phyloP scores from a whole-genome alignment of 2,797 vertebrate species.

The Leucoraja ocellata region DNA sequence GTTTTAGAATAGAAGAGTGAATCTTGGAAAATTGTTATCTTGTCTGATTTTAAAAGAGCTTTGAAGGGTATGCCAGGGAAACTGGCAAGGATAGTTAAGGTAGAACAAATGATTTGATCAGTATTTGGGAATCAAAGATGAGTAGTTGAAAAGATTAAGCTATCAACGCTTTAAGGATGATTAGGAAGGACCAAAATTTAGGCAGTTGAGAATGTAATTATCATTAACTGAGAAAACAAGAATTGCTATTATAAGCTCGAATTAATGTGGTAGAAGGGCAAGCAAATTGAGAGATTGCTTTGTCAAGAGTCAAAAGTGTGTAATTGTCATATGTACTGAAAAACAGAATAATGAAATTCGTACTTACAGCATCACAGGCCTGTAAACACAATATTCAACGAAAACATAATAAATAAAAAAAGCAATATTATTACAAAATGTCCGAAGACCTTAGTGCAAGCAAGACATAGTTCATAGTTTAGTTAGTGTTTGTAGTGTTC shows the following conservation, averaged over 20 bases:
- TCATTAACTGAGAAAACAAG: not conserved
- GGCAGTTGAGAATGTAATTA: not conserved
- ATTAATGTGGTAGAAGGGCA: not conserved
- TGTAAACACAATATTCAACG: too few relatives aligned
- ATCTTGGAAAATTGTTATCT: not conserved
- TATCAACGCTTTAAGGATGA: not conserved
- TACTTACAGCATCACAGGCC: too few relatives aligned
- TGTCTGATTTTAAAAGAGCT: not conserved
- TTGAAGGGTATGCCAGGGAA: not conserved
- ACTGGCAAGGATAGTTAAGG: not conserved
- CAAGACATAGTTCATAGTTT: too few relatives aligned
- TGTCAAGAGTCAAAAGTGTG: not conserved
- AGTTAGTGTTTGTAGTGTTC: too few relatives aligned
- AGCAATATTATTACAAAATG: too few relatives aligned
- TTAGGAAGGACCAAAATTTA: not conserved
- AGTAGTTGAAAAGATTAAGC: not conserved
- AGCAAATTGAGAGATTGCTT: not conserved
- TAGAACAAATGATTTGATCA: not conserved
- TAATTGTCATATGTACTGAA: too few relatives aligned
- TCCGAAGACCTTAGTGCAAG: too few relatives aligned
- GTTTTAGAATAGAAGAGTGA: not conserved
- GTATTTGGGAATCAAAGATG: not conserved
- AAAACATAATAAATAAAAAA: too few relatives aligned
- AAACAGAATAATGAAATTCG: too few relatives aligned
- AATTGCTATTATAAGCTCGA: not conserved